Percentiles rank a stretch among this genome's conserved stretches.
These are phyloP conservation scores for Cairina moschata DNA, from an alignment of 2,113 vertebrate genomes.

Conservation along the genomic window DNA sequence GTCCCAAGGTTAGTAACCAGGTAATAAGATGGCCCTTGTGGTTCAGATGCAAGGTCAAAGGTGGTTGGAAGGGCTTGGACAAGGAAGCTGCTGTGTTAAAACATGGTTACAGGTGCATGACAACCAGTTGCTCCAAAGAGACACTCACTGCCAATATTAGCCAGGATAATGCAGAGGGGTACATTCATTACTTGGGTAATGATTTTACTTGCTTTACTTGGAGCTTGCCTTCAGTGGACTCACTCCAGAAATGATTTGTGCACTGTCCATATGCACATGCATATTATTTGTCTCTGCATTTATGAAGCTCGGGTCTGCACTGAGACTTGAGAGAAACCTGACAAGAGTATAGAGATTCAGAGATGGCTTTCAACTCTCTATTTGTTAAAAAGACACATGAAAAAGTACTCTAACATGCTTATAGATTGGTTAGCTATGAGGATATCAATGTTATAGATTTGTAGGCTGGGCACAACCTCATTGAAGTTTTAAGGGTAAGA, in stretches of 20 bases:
- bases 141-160: not conserved
- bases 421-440: not conserved
- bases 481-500: not conserved
- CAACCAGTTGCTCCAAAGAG: not conserved
- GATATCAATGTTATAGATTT: not conserved
- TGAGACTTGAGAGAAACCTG: not conserved
- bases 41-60: not conserved
- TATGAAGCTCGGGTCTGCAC: not conserved
- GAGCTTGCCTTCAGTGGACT: not conserved
- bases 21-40: not conserved
- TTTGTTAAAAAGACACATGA: not conserved
- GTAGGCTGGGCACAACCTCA: not conserved
- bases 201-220: not conserved
- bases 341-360: not conserved
- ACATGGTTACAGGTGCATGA: not conserved
- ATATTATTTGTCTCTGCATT: not conserved
- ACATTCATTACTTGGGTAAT: conserved; percentile 10
- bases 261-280: not conserved
- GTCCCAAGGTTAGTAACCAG: not conserved
- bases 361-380: not conserved
- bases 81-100: conserved; percentile 5
- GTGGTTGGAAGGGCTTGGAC: not conserved
- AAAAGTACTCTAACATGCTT: not conserved
- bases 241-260: not conserved
- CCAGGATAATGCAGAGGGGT: not conserved